Base-by-base conservation (phyloP, 2,797 vertebrate genomes). In the Myotis daubentonii region DNA sequence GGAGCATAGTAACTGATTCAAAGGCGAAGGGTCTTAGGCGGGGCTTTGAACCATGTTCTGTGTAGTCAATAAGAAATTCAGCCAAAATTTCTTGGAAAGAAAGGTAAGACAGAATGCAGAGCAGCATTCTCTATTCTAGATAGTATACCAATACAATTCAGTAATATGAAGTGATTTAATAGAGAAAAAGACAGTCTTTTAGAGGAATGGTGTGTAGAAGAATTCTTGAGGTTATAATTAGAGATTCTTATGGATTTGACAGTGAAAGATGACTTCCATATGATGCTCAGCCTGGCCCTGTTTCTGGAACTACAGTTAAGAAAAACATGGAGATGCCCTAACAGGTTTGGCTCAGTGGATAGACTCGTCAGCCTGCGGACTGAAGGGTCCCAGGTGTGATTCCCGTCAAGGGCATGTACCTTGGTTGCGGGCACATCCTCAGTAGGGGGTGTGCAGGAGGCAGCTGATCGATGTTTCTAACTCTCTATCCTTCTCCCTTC, bases 61-160 rank as follows among this genome's bases (percentile, higher is more conserved):
- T 96, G 91, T 97, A 94, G 95, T 97, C 97, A 94, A 25, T 95
- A 97, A 97, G 76, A 96, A 66, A 97, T 92, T 9, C 88, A 90
- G 57, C 19, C 87, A 86, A 66, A 60, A 95, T 93, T 80, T 94
- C 44, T 95, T 86, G 95, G 74, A 55, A 93, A 86, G 91, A 93
- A 91, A 95, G 10, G 5, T 95, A 95, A 87, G 44, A 96, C 47
- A 66, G 80, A 90, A 93, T 94, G 23, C 92, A 92, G 93, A 97
- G 25, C 72, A 60, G 8, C 23, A 15, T 71, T 74, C 75, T 95
- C 8, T 19, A 49, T 88, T 93, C 38, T 88, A 89, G 51, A 92
- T 53, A 90, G 28, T 81, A 8, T 55, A 86, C 36, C 85, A 76
- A 47, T 89, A 60, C 79, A 96, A 95, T 78, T 53, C 33, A 83